Evolutionary conservation across 2,797 vertebrate species (phyloP).

Genomic region (Phoxinus dragarum): DNA sequence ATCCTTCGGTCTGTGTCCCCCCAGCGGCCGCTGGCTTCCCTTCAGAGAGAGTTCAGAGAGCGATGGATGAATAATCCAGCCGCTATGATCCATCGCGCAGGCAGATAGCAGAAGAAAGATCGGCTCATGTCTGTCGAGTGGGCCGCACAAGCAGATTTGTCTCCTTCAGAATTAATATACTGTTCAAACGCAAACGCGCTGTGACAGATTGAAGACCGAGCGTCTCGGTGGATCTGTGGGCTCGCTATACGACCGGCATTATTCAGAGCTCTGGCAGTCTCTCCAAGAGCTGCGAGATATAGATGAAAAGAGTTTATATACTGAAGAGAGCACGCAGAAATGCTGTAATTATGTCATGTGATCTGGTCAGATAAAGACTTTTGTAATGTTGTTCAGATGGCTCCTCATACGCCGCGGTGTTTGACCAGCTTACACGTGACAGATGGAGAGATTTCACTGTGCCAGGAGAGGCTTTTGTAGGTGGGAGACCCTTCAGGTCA

Average conservation of each 20-base stretch:
- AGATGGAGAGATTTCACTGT: slow-evolving; percentile 29
- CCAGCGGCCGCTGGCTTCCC: slow-evolving; percentile 3
- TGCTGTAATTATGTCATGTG: background rate
- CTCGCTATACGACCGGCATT: slow-evolving; percentile 40
- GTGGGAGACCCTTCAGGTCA: slow-evolving; percentile 34
- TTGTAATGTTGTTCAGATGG: background rate
- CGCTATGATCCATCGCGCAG: slow-evolving; percentile 33
- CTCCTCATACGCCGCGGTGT: background rate
- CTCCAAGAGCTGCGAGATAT: slow-evolving; percentile 46
- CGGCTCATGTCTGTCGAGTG: slow-evolving; percentile 39
- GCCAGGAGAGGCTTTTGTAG: slow-evolving; percentile 1
- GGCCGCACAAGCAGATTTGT: slow-evolving; percentile 56
- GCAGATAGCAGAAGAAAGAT: slow-evolving; percentile 47
- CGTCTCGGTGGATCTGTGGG: slow-evolving; percentile 18
- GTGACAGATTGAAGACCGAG: slow-evolving; percentile 50
- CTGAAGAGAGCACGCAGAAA: background rate
- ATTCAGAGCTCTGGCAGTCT: slow-evolving; percentile 45
- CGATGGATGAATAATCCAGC: slow-evolving; percentile 32
- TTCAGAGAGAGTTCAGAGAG: slow-evolving; percentile 38
- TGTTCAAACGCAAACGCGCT: slow-evolving; percentile 41
- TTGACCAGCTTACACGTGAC: background rate
- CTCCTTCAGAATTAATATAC: slow-evolving; percentile 57
- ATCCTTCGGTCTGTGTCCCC: background rate
- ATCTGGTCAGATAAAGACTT: background rate
- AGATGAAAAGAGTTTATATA: slow-evolving; percentile 1